phyloP scores from a whole-genome alignment of 1,140 invertebrate species.

The Caenorhabditis briggsae region DNA sequence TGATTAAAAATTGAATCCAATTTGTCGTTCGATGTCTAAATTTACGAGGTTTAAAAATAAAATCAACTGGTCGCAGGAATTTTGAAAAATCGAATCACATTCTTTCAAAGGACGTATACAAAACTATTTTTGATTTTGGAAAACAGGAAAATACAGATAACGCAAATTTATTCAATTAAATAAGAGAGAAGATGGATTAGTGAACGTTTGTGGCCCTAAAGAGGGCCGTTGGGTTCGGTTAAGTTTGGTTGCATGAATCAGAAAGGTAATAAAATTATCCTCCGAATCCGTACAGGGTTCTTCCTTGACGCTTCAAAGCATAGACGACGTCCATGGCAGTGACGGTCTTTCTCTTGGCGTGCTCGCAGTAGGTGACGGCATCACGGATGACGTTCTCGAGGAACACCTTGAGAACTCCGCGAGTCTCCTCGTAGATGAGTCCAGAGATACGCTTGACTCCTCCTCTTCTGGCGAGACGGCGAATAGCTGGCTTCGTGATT shows the following conservation, averaged over 20 bases:
- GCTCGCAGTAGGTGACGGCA: slow-evolving; percentile 86
- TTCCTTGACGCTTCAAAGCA: slow-evolving; percentile 86
- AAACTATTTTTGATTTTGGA: too few species aligned
- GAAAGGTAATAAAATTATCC: slow-evolving; percentile 70
- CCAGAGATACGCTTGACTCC: slow-evolving; percentile 85
- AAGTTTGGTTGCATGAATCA: neutral
- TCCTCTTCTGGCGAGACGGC: slow-evolving; percentile 81
- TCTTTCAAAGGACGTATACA: too few species aligned
- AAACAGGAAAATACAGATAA: too few species aligned
- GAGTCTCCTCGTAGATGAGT: slow-evolving; percentile 83
- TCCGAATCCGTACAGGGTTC: slow-evolving; percentile 82
- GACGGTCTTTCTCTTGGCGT: slow-evolving; percentile 86
- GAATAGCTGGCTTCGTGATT: slow-evolving; percentile 83
- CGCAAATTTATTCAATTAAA: too few species aligned
- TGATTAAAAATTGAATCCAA: too few species aligned
- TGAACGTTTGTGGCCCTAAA: slow-evolving; percentile 67
- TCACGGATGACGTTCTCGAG: slow-evolving; percentile 87
- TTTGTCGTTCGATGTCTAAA: too few species aligned
- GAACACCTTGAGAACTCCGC: slow-evolving; percentile 85
- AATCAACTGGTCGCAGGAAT: too few species aligned
- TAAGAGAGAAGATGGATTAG: too few species aligned
- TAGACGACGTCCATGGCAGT: slow-evolving; percentile 90
- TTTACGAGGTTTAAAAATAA: too few species aligned
- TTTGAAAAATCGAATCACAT: too few species aligned
- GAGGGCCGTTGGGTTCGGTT: slow-evolving; percentile 69